Evolutionary conservation across 2,113 vertebrate genomes (phyloP).

Genomic region (Vulpes vulpes): DNA sequence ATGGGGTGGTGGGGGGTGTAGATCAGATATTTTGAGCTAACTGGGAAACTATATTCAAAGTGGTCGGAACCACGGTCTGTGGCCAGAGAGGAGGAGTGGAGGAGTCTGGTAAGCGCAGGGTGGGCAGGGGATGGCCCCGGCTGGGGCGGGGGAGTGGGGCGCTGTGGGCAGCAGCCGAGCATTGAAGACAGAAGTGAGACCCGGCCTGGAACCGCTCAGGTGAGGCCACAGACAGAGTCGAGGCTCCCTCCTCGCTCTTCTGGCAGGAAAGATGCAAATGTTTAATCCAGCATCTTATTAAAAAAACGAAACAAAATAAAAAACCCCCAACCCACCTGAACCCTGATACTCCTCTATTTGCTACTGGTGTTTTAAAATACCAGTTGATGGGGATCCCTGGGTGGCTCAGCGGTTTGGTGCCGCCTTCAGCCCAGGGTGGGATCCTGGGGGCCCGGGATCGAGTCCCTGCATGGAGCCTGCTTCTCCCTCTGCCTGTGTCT

Average conservation of each 20-base stretch:
- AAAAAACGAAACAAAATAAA: neutral
- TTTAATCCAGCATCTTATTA: neutral
- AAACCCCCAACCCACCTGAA: neutral
- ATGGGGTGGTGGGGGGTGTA: neutral
- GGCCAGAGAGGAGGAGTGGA: neutral
- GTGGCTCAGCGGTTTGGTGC: no score
- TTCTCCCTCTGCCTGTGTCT: no score
- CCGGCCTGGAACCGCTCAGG: neutral
- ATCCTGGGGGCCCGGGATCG: no score
- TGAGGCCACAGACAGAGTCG: neutral
- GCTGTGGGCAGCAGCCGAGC: neutral
- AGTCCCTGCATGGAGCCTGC: no score
- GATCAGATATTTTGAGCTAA: conserved; percentile 14
- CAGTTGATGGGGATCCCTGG: neutral
- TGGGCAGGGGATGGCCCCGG: neutral
- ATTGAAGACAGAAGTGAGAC: conserved; percentile 31
- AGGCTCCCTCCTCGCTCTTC: neutral
- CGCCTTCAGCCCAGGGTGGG: no score
- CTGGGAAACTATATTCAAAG: neutral
- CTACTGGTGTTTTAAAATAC: conserved; percentile 19
- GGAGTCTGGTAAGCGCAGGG: neutral
- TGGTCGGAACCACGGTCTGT: neutral
- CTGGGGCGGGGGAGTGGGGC: neutral
- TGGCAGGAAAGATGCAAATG: conserved; percentile 62
- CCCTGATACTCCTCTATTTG: neutral